Base-by-base conservation (phyloP, 2,113 vertebrate species). In the Dolichallabes microphthalmus region DNA sequence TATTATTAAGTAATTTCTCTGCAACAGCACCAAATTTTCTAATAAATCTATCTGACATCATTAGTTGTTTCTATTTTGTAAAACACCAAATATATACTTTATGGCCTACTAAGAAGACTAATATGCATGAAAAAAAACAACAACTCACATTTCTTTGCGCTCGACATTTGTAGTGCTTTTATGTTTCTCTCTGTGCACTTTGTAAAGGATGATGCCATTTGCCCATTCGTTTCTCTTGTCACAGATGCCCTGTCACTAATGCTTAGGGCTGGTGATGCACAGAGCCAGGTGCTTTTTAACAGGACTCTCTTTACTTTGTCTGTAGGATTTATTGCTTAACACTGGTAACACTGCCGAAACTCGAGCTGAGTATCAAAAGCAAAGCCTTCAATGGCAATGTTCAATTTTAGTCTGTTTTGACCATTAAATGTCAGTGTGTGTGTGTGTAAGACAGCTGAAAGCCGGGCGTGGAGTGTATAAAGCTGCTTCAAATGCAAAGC, bases 401-500 rank as follows among this genome's bases (percentile, higher is more conserved):
- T 83, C 82, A 80, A 85, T 80, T 82, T 74, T 83, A 85, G 84
- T 74, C 81, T 73, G 66, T 63, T 80, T 74, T 55, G 82, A 69
- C 64, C 82, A 82, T 82, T 87, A 85, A 89, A 80, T 61, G 25
- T 73, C 82, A 79, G 55, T 75, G 86, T 85, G 32, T 75, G 86
- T 85, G 32, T 35, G 39, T 80, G 82, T 76, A 87, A 79, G 86
- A 80, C 74, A 82, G 80, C 71, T 64, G n/a, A 87, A 85, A 81
- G 79, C 58, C n/a, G 79, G 68, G 66, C 53, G 55, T 60, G 45
- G 61, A 25, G 19, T 76, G 61, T 60, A 14, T 71, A 61, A 69
- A 50, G 61, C 89, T 91, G 90, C 92, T 92, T 92, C 89, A 92
- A 89, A 90, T 88, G 87, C 89, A 88, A 82, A 76, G 77, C 86